Conservation (phyloP, 2,797 vertebrate species). For the Squalus acanthias region DNA sequence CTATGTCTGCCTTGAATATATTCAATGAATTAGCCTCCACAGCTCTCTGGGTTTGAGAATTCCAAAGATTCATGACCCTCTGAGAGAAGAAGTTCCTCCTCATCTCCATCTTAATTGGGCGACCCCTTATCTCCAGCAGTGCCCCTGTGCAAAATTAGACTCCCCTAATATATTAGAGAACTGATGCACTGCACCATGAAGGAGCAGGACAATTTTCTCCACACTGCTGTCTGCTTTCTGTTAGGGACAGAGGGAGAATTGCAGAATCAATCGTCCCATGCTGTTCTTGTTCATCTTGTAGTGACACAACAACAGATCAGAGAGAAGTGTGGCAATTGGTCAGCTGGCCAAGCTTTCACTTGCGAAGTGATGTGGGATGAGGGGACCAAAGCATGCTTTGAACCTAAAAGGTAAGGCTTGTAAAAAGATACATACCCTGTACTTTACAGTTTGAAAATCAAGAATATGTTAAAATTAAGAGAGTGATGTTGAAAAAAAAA, state of each 20-base stretch:
- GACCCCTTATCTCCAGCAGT: not conserved
- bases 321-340: not conserved
- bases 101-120: too few relatives aligned
- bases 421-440: not conserved
- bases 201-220: not conserved
- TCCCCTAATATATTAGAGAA: not conserved
- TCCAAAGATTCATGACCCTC: too few relatives aligned
- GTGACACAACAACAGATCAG: not conserved
- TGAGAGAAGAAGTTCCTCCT: too few relatives aligned
- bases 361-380: not conserved
- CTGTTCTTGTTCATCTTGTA: not conserved
- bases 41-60: too few relatives aligned
- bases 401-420: not conserved
- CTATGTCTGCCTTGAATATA: too few relatives aligned
- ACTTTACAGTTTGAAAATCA: not conserved
- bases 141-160: not conserved
- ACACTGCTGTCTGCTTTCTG: not conserved
- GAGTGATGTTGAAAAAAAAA: not conserved
- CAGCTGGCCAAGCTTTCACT: not conserved
- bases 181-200: not conserved
- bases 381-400: not conserved
- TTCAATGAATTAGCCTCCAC: too few relatives aligned
- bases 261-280: not conserved
- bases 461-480: not conserved
- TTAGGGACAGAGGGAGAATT: not conserved